phyloP scores from a whole-genome alignment of 2,888 invertebrate genomes.

The Scrobipalpa atriplicella region DNA sequence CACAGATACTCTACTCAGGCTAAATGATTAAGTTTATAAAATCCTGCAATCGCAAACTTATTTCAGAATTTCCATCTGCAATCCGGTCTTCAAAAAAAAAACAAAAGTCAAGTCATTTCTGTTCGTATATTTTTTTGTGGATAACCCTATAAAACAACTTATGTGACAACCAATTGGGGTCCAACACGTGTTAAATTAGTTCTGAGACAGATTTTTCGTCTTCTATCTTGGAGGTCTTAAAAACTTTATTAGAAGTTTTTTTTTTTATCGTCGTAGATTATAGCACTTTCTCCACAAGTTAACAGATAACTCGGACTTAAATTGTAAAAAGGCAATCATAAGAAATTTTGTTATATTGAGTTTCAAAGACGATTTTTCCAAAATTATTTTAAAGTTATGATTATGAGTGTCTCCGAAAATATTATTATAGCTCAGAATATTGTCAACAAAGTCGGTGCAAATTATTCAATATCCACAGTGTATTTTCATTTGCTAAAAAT shows the following conservation, averaged over 20 bases:
- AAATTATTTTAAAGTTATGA: too few relatives aligned
- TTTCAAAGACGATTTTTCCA: neutral
- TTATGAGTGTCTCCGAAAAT: too few relatives aligned
- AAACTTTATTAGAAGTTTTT: constrained; percentile 32
- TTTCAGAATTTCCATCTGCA: too few relatives aligned
- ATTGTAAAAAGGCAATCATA: neutral
- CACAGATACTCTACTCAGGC: too few relatives aligned
- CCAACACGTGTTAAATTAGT: constrained; percentile 39
- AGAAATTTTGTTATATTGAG: neutral
- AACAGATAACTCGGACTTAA: neutral
- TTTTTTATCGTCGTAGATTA: neutral
- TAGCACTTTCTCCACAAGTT: neutral
- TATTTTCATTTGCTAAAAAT: too few relatives aligned
- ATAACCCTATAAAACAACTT: constrained; percentile 31
- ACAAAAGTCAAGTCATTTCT: neutral
- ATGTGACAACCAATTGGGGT: constrained; percentile 30
- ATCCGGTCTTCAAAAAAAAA: too few relatives aligned
- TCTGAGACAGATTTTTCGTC: constrained; percentile 32
- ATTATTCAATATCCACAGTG: too few relatives aligned
- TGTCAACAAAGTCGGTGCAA: too few relatives aligned
- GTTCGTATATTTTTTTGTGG: neutral
- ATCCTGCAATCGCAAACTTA: too few relatives aligned
- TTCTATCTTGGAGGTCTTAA: constrained; percentile 30
- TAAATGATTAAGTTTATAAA: too few relatives aligned
- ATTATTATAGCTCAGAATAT: too few relatives aligned